Evolutionary conservation across 2,113 vertebrate species (phyloP), one percentile per base, ranked within the genome.

Genomic region (Hippocampus zosterae): DNA sequence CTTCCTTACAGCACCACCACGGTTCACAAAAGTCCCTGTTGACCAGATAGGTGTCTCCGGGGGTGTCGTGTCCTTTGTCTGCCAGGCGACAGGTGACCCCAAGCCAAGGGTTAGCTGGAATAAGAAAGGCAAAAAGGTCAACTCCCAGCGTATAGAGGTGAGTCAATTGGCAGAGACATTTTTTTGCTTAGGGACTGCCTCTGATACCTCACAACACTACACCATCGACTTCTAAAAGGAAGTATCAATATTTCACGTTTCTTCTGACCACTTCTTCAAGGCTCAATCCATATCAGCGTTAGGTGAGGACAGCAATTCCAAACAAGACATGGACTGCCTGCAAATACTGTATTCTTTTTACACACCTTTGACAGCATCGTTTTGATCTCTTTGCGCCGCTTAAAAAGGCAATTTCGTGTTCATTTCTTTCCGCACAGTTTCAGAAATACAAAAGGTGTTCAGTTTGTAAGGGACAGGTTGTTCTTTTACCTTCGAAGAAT

Each of bases 61-160:
- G 74, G 97, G 97, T 0, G 97, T 98, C 81, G 96, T 96, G 37
- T 98, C 97, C 76, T 99, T 99, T 0, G 96, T 99, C n/a, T 99
- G 97, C 88, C 96, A 98, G 80, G 97, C 97, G 0, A 92, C 93
- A 0, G 97, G 97, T 0, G 94, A 98, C 81, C 97, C 97, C 18
- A 97, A 97, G 86, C 97, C 97, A 0, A 93, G 91, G 60, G 96
- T 99, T 66, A 96, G 94, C 78, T 99, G 97, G 97, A 98, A 96
- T 90, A 99, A 99, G 90, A 98, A 98, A 73, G 97, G 97, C 68
- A 98, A 99, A 87, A 96, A 97, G 76, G 96, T 98, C 79, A 99
- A 97, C 85, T 98, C 97, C 0, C 97, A 98, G 86, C 93, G 97
- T 57, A 98, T 99, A 9, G 97, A 99, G 97, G 97, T 99, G 78